Conservation (phyloP, 2,888 invertebrate species). For the Panopea generosa region DNA sequence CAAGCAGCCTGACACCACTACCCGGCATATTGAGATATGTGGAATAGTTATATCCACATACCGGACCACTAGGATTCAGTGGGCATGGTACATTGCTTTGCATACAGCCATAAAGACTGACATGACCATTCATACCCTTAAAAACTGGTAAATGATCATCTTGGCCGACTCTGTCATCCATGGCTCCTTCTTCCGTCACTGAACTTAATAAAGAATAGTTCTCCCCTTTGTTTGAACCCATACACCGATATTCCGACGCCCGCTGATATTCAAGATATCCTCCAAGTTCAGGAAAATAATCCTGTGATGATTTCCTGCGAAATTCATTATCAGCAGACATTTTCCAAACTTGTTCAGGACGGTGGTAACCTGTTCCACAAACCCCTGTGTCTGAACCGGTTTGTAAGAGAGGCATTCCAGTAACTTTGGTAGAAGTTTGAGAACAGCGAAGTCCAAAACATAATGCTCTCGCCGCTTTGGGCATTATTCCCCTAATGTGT, state of each 20-base stretch:
- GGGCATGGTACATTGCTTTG: slow-evolving; percentile 49
- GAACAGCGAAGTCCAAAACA: too few species aligned
- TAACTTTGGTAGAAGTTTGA: too few species aligned
- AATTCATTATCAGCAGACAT: too few species aligned
- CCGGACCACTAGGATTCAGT: not conserved
- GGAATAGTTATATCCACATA: slow-evolving; percentile 42
- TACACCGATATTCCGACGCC: slow-evolving; percentile 36
- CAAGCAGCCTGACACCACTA: slow-evolving; percentile 29
- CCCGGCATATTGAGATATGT: slow-evolving; percentile 51
- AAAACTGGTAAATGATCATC: slow-evolving; percentile 38
- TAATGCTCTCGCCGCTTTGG: too few species aligned
- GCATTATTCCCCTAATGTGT: too few species aligned
- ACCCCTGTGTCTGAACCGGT: too few species aligned
- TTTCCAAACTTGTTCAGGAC: too few species aligned
- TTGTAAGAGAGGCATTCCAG: too few species aligned
- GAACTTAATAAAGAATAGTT: slow-evolving; percentile 16
- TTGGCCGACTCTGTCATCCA: not conserved
- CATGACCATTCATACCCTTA: slow-evolving; percentile 40
- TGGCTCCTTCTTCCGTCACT: too few species aligned
- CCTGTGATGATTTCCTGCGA: too few species aligned
- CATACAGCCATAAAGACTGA: slow-evolving; percentile 43
- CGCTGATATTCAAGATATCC: slow-evolving; percentile 5
- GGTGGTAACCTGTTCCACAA: too few species aligned
- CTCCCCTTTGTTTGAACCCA: slow-evolving; percentile 47
- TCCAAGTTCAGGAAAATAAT: too few species aligned